phyloP scores from a whole-genome alignment of 2,113 vertebrate genomes.

The Eudyptes chrysolophus region DNA sequence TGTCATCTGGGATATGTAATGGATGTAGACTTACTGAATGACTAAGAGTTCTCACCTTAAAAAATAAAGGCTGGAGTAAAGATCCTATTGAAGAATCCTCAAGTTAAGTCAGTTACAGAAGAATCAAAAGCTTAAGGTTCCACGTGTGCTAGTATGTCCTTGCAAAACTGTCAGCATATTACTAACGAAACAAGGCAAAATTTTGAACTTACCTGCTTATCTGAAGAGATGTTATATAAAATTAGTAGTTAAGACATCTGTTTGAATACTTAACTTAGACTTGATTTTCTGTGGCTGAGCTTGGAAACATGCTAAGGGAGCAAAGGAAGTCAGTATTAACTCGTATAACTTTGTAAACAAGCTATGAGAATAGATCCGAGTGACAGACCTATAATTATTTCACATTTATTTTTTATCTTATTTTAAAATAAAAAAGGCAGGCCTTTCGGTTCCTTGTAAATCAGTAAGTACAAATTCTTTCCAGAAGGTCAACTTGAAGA shows the following conservation, averaged over 20 bases:
- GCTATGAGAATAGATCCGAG: neutral
- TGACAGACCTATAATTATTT: neutral
- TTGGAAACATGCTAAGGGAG: neutral
- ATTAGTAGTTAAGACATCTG: neutral
- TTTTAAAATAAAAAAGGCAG: neutral
- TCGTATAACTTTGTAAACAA: neutral
- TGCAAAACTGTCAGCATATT: neutral
- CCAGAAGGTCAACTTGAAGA: neutral
- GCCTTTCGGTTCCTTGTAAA: neutral
- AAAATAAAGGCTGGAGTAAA: neutral
- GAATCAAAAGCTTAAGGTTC: neutral
- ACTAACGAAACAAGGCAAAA: neutral
- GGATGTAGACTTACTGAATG: neutral
- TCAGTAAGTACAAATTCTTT: neutral
- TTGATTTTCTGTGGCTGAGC: neutral
- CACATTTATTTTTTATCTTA: neutral
- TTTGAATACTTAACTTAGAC: neutral
- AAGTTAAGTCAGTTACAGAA: neutral
- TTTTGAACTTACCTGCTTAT: neutral
- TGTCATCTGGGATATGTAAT: neutral
- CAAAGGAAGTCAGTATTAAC: neutral
- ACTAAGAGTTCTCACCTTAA: neutral
- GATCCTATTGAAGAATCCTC: neutral
- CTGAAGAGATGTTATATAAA: neutral
- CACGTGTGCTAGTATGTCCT: neutral